Conservation (phyloP, 2,888 invertebrate genomes). For the Orthosia cruda region DNA sequence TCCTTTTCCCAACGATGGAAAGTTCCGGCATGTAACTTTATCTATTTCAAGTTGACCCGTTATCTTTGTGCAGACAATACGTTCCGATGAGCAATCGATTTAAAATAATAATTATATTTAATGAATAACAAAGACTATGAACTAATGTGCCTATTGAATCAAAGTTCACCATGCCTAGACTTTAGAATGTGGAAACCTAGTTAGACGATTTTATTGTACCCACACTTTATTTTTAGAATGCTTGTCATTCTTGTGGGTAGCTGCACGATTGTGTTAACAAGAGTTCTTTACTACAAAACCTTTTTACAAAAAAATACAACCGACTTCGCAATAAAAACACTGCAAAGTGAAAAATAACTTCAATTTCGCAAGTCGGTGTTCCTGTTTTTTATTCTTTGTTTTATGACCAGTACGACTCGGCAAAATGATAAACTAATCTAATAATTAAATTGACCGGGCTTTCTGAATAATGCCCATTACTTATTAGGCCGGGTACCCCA, state of each 20-base stretch:
- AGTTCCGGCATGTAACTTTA: conserved; percentile 69
- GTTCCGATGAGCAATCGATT: conserved; percentile 18
- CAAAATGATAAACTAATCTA: no score
- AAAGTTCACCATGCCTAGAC: conserved; percentile 25
- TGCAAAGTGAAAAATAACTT: no score
- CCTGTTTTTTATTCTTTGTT: no score
- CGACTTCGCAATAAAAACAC: no score
- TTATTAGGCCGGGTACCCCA: no score
- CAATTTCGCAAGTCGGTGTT: no score
- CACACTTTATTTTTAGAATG: not conserved
- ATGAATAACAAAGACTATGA: conserved; percentile 25
- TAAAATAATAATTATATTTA: conserved; percentile 23
- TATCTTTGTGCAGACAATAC: conserved; percentile 40
- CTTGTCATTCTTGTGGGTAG: not conserved
- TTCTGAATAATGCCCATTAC: no score
- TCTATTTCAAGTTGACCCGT: conserved; percentile 48
- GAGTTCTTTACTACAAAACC: no score
- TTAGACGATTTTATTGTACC: conserved; percentile 1
- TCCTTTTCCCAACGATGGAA: conserved; percentile 29
- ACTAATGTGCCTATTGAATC: conserved; percentile 7
- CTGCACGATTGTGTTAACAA: not conserved
- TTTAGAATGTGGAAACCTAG: conserved; percentile 3
- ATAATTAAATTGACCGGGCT: no score
- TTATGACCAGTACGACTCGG: no score
- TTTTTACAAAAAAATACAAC: no score